Evolutionary conservation across 2,888 invertebrate genomes (phyloP).

Genomic region (Camponotus fellah): DNA sequence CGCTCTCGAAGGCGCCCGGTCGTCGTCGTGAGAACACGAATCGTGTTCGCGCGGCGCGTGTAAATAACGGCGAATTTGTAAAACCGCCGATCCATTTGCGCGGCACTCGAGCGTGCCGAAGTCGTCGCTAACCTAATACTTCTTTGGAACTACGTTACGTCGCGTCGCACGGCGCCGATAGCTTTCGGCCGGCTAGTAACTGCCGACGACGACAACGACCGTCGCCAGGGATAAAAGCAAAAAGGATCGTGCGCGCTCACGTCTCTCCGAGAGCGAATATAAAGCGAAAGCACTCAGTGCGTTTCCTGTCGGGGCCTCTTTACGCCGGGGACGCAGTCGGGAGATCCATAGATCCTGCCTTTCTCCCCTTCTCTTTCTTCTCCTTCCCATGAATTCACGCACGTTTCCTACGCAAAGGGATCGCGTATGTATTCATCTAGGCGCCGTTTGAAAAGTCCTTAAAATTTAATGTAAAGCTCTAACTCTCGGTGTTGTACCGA

Average conservation of each 20-base stretch:
- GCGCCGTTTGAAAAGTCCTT: conserved; percentile 73
- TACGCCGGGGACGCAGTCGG: conserved; percentile 30
- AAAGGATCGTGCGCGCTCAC: conserved; percentile 55
- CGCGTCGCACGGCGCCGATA: conserved; percentile 48
- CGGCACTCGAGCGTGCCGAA: conserved; percentile 54
- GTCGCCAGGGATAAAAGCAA: conserved; percentile 46
- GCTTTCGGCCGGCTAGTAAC: conserved; percentile 46
- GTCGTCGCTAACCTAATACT: conserved; percentile 54
- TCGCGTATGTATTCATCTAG: conserved; percentile 42
- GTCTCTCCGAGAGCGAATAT: conserved; percentile 61
- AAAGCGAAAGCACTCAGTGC: conserved; percentile 69
- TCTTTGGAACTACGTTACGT: conserved; percentile 38
- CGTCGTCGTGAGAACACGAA: conserved; percentile 44
- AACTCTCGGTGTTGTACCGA: conserved; percentile 65
- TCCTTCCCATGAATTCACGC: conserved; percentile 24
- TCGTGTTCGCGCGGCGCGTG: conserved; percentile 34
- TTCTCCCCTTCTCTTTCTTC: background rate
- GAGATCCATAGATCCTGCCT: conserved; percentile 32
- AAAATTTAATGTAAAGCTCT: conserved; percentile 74
- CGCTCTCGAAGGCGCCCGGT: conserved; percentile 3
- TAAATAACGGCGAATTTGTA: conserved; percentile 54
- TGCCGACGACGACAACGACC: background rate
- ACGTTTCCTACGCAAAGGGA: conserved; percentile 17
- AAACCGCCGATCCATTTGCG: conserved; percentile 55
- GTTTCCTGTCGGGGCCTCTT: conserved; percentile 69